Conservation (phyloP, 2,888 invertebrate species). For the Linnaemya tessellans region DNA sequence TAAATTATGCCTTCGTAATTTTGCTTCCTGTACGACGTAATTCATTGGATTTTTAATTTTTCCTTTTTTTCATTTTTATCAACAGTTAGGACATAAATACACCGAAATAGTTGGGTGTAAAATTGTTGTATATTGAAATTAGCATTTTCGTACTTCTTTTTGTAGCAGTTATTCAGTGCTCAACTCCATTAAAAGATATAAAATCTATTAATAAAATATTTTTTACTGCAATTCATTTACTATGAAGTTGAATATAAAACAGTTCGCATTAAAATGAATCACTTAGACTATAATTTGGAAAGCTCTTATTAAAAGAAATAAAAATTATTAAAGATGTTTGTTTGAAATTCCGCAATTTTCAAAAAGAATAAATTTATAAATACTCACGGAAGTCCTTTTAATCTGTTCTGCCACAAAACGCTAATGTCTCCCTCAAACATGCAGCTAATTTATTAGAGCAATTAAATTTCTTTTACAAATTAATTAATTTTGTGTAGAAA, state of each 20-base stretch:
- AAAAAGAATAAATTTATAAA: no score
- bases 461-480: no score
- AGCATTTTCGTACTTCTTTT: conserved; percentile 49
- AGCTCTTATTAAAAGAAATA: no score
- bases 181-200: conserved; percentile 32
- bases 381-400: no score
- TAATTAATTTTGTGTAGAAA: no score
- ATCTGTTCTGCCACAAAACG: no score
- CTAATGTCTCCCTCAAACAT: no score
- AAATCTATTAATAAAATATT: conserved; percentile 41
- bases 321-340: no score
- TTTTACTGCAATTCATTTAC: conserved; percentile 47
- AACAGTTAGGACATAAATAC: conserved; percentile 59
- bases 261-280: conserved; percentile 15
- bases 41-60: conserved; percentile 15
- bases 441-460: no score
- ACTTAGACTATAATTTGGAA: no score
- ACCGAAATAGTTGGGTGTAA: background rate
- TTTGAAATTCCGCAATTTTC: no score
- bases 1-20: conserved; percentile 65
- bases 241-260: conserved; percentile 47
- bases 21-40: conserved; percentile 42
- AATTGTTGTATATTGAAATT: conserved; percentile 58
- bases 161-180: conserved; percentile 42
- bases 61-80: conserved; percentile 13